A percentile compares a stretch with the other conserved stretches of the same genome.
Evolutionary conservation across 2,888 invertebrate species (phyloP).

Genomic region (Nezara viridula): DNA sequence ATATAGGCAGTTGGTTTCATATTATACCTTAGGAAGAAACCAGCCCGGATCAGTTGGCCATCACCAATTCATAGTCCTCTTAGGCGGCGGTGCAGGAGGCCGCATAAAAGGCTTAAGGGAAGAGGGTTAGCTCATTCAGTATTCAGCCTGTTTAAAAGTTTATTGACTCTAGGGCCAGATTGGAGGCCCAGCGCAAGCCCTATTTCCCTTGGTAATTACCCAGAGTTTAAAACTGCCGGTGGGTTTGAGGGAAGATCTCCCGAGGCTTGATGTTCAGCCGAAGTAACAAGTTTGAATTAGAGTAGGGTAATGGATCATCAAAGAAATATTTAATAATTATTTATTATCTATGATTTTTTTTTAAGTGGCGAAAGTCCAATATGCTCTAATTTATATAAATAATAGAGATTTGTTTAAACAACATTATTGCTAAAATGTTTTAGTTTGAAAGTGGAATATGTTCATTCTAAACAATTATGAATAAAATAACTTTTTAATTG

Average conservation of each 20-base stretch:
- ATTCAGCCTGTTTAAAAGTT: constrained; percentile 46
- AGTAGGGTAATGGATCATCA: neutral
- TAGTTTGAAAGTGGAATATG: too few relatives aligned
- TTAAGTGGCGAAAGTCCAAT: too few relatives aligned
- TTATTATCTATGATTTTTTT: too few relatives aligned
- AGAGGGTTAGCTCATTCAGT: constrained; percentile 16
- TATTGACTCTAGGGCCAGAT: constrained; percentile 21
- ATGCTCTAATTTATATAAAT: too few relatives aligned
- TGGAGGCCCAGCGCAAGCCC: neutral
- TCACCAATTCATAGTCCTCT: constrained; percentile 44
- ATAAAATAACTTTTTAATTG: too few relatives aligned
- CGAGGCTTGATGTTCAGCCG: neutral
- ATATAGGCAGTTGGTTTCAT: neutral
- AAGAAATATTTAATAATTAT: too few relatives aligned
- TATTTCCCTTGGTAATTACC: constrained; percentile 34
- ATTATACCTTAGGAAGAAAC: neutral
- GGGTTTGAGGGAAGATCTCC: neutral
- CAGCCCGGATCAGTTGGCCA: neutral
- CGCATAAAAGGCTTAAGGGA: constrained; percentile 34
- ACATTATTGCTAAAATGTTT: too few relatives aligned
- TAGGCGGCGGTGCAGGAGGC: neutral
- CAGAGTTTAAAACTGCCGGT: neutral
- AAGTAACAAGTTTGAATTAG: neutral
- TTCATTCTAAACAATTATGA: too few relatives aligned
- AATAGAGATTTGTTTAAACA: too few relatives aligned